A percentile compares a stretch with the other conserved stretches of the same genome.
Evolutionary conservation across 2,888 invertebrate genomes (phyloP).

Genomic region (Cetonia aurata): DNA sequence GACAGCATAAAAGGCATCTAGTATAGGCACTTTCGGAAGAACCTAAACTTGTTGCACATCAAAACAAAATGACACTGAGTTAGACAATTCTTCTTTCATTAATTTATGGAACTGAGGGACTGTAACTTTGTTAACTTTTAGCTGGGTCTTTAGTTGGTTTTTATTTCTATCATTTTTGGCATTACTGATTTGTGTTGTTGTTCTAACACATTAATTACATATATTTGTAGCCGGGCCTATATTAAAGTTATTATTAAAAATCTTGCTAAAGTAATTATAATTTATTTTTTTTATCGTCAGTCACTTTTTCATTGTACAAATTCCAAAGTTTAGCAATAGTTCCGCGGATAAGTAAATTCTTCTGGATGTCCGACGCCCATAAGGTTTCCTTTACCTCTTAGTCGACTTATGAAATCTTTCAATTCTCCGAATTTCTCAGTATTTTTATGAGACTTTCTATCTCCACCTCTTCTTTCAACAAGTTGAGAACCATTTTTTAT

Average conservation of each 20-base stretch:
- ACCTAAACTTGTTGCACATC: no score
- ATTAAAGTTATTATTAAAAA: no score
- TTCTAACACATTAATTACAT: background rate
- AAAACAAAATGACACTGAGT: no score
- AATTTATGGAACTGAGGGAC: no score
- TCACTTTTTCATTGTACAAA: background rate
- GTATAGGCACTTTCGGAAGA: no score
- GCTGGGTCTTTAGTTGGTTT: background rate
- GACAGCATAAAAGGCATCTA: no score
- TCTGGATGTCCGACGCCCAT: background rate
- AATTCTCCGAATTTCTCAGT: background rate
- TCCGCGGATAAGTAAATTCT: background rate
- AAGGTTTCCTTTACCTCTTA: conserved; percentile 1
- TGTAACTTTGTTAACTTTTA: no score
- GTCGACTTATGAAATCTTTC: background rate
- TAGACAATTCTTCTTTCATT: no score
- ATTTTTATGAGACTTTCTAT: conserved; percentile 4
- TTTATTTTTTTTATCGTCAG: no score
- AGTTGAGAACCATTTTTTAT: background rate
- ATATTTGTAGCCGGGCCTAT: background rate
- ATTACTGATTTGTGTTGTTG: no score
- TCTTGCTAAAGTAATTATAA: background rate
- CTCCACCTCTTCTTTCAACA: background rate
- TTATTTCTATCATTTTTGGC: conserved; percentile 1
- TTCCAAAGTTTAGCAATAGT: no score